Base-by-base conservation (phyloP, 2,113 vertebrate species). In the Tyto alba region DNA sequence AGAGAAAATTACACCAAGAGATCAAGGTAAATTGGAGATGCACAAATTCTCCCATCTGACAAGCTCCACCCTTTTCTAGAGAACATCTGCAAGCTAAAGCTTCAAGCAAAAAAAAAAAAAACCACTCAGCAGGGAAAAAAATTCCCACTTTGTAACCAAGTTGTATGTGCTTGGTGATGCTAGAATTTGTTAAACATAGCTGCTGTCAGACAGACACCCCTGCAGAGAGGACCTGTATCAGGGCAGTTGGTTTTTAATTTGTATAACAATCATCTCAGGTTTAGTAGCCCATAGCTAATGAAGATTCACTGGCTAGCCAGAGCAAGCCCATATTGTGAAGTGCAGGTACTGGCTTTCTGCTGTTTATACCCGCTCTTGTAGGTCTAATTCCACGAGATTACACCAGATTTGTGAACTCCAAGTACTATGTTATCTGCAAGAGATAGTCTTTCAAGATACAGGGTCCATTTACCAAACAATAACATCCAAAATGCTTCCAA, bases 271-370 rank as follows among this genome's bases (percentile, higher is more conserved):
- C 86, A 43, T 30, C 45, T 30, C 34, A 47, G 52, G 52, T 27
- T 62, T 67, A 63, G 73, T 84, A 63, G 55, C 38, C 84, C 50
- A 38, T 0, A 41, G 26, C 20, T 90, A 71, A 74, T 7, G 64
- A 52, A 17, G 38, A 50, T 32, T 63, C 9, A 1, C 16, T 30
- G 38, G 17, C 20, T 53, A 71, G 38, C 25, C 50, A 50, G 9
- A 80, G 45, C 19, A 83, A 83, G 17, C 0, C 1, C 0, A 0
- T 34, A 22, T 2, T n/a, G 11, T 7, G 2, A 90, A 79, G 40
- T 3, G 5, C 45, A 55, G 29, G 62, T 78, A 64, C 36, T 52
- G 59, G 38, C 26, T 48, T 72, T 78, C 76, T 84, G 80, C 38
- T 67, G 34, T 23, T 71, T 45, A 67, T 10, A 12, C 4, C 10